Conservation (phyloP, 2,797 vertebrate species). For the Acrossocheilus fasciatus region DNA sequence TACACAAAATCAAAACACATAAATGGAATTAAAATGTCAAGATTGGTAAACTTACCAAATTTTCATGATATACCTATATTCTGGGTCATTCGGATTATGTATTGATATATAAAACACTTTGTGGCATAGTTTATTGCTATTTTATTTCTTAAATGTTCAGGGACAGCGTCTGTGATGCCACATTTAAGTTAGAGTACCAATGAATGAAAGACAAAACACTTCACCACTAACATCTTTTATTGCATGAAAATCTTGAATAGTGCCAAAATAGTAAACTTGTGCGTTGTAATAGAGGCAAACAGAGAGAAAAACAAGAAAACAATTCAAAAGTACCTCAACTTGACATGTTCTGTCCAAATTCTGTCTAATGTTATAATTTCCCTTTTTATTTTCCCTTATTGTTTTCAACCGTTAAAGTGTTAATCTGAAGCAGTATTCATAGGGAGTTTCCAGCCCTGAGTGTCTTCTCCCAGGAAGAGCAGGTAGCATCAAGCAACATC, state of each 20-base stretch:
- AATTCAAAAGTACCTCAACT: not conserved
- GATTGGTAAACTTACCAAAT: not conserved
- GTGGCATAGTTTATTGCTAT: not conserved
- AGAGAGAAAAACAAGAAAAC: not conserved
- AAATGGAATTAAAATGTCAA: not conserved
- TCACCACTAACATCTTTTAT: constrained; percentile 29
- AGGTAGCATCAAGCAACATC: constrained; percentile 62
- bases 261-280: constrained; percentile 18
- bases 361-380: constrained; percentile 4
- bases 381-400: constrained; percentile 26
- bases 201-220: constrained; percentile 13
- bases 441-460: constrained; percentile 47
- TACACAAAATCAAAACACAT: not conserved
- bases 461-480: constrained; percentile 49
- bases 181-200: not conserved
- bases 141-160: not conserved
- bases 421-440: constrained; percentile 33
- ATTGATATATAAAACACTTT: not conserved
- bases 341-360: not conserved
- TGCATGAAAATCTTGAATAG: constrained; percentile 24
- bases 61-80: not conserved
- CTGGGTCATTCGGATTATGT: not conserved
- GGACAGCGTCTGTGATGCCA: not conserved
- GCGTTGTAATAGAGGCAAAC: not conserved
- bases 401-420: not conserved